These are phyloP conservation scores for Toxotes chatareus DNA, from an alignment of 2,113 vertebrate genomes.

Conservation along the genomic window DNA sequence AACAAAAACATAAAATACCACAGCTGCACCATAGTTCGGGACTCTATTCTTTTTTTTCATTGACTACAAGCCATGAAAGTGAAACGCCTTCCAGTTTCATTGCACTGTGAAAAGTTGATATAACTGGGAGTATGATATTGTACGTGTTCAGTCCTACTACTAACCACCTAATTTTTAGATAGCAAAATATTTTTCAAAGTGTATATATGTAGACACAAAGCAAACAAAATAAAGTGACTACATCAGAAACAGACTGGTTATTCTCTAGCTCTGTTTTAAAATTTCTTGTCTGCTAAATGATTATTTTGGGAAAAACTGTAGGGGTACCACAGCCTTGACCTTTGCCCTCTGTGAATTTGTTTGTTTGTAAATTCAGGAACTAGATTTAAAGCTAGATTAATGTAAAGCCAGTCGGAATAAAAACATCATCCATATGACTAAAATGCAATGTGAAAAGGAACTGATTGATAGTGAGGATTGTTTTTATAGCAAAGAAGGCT, in stretches of 20 bases:
- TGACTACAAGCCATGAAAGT: slow-evolving; percentile 7
- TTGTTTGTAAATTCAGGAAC: not conserved
- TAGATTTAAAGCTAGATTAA: not conserved
- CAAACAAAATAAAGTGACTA: not conserved
- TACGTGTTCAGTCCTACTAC: not conserved
- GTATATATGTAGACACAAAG: not conserved
- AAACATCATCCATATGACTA: not conserved
- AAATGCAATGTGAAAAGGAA: not conserved
- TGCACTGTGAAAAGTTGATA: not conserved
- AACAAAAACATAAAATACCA: slow-evolving; percentile 42
- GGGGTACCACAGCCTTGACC: not conserved
- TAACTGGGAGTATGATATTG: not conserved
- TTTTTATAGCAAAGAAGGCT: not conserved
- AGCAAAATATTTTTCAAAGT: not conserved
- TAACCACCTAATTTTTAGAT: not conserved
- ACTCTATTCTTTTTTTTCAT: slow-evolving; percentile 16
- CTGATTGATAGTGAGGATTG: not conserved
- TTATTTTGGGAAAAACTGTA: not conserved
- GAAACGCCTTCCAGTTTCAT: not conserved
- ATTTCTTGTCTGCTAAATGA: not conserved
- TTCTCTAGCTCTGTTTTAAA: not conserved
- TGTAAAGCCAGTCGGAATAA: not conserved
- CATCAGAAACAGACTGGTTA: not conserved
- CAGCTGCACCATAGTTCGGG: not conserved
- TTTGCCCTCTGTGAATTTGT: not conserved